phyloP scores from a whole-genome alignment of 2,113 vertebrate genomes.

The Globicephala melas region DNA sequence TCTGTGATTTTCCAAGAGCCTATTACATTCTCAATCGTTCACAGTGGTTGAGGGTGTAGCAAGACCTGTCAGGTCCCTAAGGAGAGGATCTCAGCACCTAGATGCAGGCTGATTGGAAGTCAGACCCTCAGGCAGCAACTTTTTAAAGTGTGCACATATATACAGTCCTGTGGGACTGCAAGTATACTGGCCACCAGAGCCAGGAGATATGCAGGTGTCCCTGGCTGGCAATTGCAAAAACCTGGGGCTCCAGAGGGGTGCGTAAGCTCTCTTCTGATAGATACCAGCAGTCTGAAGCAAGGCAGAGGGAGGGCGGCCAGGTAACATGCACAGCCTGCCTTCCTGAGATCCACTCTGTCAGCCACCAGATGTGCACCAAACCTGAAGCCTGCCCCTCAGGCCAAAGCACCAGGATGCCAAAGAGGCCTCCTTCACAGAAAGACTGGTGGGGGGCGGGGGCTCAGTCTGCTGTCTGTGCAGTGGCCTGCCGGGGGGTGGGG shows the following conservation, averaged over 20 bases:
- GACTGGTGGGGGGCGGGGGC: neutral
- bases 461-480: neutral
- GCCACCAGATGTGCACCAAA: neutral
- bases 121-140: neutral
- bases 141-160: neutral
- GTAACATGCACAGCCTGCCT: neutral
- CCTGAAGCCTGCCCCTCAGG: neutral
- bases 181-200: neutral
- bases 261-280: neutral
- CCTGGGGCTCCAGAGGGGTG: neutral
- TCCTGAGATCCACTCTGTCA: neutral
- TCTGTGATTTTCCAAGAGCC: neutral
- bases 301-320: neutral
- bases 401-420: neutral
- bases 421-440: neutral
- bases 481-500: neutral
- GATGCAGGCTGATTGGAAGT: neutral
- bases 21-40: neutral
- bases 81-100: neutral
- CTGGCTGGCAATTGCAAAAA: neutral
- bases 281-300: neutral
- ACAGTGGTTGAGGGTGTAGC: neutral
- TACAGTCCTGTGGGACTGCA: neutral
- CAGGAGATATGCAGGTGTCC: neutral
- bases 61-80: neutral